A percentile compares a stretch with the other conserved stretches of the same genome.
Evolutionary conservation across 2,888 invertebrate genomes (phyloP).

Genomic region (Nesidiocoris tenuis): DNA sequence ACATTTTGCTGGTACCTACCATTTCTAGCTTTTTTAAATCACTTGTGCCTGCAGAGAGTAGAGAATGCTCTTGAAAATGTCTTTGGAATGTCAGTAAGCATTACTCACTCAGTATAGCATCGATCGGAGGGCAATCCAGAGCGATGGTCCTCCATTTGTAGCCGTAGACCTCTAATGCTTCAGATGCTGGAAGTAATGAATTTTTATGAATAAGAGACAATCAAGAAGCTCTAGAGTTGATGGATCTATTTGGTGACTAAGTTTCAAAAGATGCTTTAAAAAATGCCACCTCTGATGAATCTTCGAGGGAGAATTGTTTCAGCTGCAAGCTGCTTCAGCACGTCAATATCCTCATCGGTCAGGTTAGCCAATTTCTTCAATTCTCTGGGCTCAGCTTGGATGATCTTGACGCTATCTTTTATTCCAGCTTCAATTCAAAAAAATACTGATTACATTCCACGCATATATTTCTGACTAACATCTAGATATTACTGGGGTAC

Average conservation of each 20-base stretch:
- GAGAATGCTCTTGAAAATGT: no score
- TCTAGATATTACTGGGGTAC: background rate
- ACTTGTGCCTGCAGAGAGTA: no score
- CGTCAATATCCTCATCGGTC: conserved; percentile 32
- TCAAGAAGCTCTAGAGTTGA: background rate
- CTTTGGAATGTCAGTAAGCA: no score
- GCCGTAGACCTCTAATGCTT: background rate
- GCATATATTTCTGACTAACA: background rate
- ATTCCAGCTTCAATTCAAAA: conserved; percentile 20
- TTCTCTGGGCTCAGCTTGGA: conserved; percentile 34
- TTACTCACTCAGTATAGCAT: conserved; percentile 39
- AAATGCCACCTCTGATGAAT: conserved; percentile 34
- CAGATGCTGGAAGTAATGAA: conserved; percentile 16
- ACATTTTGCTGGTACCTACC: no score
- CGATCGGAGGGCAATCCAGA: conserved; percentile 39
- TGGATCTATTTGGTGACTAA: background rate
- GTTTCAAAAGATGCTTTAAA: background rate
- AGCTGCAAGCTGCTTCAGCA: conserved; percentile 40
- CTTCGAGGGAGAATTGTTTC: conserved; percentile 26
- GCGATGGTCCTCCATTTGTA: conserved; percentile 32
- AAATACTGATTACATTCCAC: background rate
- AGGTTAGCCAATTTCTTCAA: conserved; percentile 43
- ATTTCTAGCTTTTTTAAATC: no score
- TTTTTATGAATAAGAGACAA: background rate
- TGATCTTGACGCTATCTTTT: conserved; percentile 31